These are phyloP conservation scores for Apotomis capreana DNA, from an alignment of 2,888 invertebrate species.

Conservation along the genomic window DNA sequence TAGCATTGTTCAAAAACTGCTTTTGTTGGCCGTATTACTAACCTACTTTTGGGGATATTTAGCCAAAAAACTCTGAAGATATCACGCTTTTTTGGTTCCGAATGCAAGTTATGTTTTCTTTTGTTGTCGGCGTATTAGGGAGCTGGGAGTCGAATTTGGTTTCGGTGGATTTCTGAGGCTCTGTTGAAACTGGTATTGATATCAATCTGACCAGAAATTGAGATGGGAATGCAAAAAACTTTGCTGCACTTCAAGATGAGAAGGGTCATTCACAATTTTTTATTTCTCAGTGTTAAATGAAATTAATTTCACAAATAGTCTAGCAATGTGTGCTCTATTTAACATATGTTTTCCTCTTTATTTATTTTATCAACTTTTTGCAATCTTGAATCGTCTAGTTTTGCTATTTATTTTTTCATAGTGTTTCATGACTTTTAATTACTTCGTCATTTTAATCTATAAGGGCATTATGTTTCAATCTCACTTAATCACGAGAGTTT, in stretches of 20 bases:
- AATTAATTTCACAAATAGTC: no score
- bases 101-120: conserved; percentile 76
- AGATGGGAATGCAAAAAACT: conserved; percentile 13
- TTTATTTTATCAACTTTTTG: no score
- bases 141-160: conserved; percentile 64
- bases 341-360: no score
- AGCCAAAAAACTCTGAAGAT: conserved; percentile 70
- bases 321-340: no score
- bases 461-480: no score
- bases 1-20: conserved; percentile 66
- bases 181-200: conserved; percentile 27
- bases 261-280: background rate
- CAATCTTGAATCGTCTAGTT: no score
- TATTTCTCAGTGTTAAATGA: no score
- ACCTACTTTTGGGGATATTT: conserved; percentile 81
- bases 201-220: conserved; percentile 32
- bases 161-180: conserved; percentile 35
- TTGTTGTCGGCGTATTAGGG: conserved; percentile 72
- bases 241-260: background rate
- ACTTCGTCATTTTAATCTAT: no score
- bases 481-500: no score
- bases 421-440: no score
- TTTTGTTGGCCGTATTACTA: conserved; percentile 80
- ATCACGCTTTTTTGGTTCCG: conserved; percentile 78
- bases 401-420: no score